phyloP scores from a whole-genome alignment of 2,113 vertebrate species.

The Indicator maculatus region DNA sequence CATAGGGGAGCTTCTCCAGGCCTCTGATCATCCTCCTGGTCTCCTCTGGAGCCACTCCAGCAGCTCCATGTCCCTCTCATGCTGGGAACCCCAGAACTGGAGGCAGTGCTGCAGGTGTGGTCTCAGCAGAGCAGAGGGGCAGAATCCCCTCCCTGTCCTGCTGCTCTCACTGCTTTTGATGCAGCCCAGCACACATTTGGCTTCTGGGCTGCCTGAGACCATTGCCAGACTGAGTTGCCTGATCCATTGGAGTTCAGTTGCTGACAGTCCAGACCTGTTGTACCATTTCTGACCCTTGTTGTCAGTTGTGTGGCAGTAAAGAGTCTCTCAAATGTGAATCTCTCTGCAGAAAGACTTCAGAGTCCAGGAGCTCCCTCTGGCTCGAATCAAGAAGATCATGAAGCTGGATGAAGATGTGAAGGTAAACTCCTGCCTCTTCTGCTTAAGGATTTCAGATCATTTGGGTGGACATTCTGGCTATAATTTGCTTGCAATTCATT shows the following conservation, averaged over 20 bases:
- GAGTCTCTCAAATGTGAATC: background rate
- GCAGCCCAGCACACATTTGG: no score
- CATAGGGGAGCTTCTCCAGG: no score
- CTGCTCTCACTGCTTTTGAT: no score
- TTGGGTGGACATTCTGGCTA: background rate
- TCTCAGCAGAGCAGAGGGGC: no score
- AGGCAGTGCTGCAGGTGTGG: no score
- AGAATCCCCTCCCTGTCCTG: no score
- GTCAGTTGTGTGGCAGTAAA: background rate
- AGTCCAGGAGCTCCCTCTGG: slow-evolving; percentile 95
- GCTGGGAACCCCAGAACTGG: no score
- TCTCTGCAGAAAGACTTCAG: slow-evolving; percentile 95
- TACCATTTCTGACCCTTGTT: background rate
- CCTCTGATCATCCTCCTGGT: no score
- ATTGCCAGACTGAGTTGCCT: background rate
- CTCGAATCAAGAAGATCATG: slow-evolving; percentile 99
- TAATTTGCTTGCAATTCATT: background rate
- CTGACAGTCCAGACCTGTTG: background rate
- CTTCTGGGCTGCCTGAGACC: no score
- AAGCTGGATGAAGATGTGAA: slow-evolving; percentile 99
- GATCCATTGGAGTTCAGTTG: background rate
- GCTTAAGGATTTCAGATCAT: background rate
- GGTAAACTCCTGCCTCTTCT: slow-evolving; percentile 70
- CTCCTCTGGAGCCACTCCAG: no score
- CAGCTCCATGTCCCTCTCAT: no score